Base-by-base conservation (phyloP, 2,113 vertebrate species). In the Chunga burmeisteri region DNA sequence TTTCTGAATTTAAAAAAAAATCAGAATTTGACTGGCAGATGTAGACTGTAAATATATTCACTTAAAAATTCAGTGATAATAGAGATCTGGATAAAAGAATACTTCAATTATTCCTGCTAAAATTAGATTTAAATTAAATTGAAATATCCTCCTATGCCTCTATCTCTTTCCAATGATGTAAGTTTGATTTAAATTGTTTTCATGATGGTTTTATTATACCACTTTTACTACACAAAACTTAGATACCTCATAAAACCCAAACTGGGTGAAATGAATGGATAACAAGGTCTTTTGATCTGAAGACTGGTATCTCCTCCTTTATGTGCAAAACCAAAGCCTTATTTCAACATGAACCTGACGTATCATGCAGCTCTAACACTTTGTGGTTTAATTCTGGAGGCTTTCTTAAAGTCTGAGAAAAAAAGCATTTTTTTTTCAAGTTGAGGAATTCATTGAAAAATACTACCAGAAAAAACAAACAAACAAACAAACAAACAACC, bases 261-360 rank as follows among this genome's bases (percentile, higher is more conserved):
- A 81, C 44, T 49, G 19, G 5, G n/a, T 72, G n/a, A 13, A 85
- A 89, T 86, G 56, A 96, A 92, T 40, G 52, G 42, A 66, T 50
- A 92, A 72, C 29, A 66, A 88, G 18, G 25, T 81, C 88, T 88
- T 98, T 95, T 97, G 88, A 95, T 95, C 81, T 80, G 52, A 14
- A 89, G 34, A 79, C 49, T 87, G 88, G 63, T 94, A 86, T 78
- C 18, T 73, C 42, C 27, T 74, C 86, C 67, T 91, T 94, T 93
- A 92, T 80, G 89, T 90, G 80, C 79, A 97, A 96, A 96, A 97
- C 96, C 83, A 95, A 96, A 97, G 58, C 56, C 46, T 92, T 87
- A 96, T 96, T 97, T 97, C 91, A 95, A 92, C 88, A 86, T 36
- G 36, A 93, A 86, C 44, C 73, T 95, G 95, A 96, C 92, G 95